phyloP scores from a whole-genome alignment of 2,797 vertebrate genomes.

The Xenops minutus region DNA sequence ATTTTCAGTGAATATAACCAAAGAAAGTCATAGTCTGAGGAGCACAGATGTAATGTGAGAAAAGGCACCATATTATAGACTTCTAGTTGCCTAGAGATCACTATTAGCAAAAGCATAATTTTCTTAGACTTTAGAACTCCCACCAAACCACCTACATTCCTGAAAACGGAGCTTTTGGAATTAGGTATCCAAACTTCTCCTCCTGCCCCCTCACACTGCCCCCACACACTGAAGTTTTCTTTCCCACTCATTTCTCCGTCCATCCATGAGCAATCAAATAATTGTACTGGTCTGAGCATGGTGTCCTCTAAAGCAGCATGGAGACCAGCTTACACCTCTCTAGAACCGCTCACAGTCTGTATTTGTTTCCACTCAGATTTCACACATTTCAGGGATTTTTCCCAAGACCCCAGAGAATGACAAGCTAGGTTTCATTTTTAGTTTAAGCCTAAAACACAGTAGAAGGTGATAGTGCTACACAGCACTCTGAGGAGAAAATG shows the following conservation, averaged over 20 bases:
- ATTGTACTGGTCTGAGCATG: not conserved
- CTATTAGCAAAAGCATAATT: conserved; percentile 11
- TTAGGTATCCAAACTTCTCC: not conserved
- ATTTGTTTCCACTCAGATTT: not conserved
- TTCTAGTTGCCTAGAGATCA: conserved; percentile 50
- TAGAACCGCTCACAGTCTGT: not conserved
- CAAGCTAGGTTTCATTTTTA: conserved; percentile 15
- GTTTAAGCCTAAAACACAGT: not conserved
- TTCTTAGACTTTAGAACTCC: conserved; percentile 26
- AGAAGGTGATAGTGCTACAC: not conserved
- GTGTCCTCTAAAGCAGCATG: not conserved
- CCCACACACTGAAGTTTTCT: not conserved
- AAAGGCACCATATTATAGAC: not conserved
- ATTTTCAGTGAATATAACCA: not conserved
- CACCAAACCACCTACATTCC: conserved; percentile 42
- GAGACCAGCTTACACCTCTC: not conserved
- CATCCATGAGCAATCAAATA: not conserved
- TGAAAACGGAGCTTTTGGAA: not conserved
- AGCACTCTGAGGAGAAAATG: not conserved
- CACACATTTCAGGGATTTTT: not conserved
- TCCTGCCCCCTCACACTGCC: not conserved
- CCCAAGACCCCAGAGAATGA: not conserved
- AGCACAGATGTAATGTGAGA: not conserved
- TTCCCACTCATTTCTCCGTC: not conserved
- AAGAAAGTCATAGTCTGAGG: not conserved